Conservation (phyloP, 2,797 vertebrate species). For the Parauchenoglanis punctatus region DNA sequence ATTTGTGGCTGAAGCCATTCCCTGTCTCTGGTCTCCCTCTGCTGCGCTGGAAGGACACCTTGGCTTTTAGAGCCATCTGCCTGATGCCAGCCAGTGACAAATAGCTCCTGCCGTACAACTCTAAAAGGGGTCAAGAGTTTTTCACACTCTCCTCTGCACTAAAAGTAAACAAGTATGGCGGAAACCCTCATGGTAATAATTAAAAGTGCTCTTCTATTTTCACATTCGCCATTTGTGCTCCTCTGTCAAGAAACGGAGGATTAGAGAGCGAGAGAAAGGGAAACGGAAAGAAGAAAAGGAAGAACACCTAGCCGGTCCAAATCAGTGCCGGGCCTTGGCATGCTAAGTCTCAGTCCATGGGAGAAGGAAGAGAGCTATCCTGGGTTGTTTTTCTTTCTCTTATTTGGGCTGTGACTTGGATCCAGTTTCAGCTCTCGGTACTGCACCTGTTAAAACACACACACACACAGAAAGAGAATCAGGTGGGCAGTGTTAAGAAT, state of each 20-base stretch:
- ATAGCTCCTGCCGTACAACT: constrained; percentile 54
- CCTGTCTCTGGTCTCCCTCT: constrained; percentile 33
- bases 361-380: constrained; percentile 77
- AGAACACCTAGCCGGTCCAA: constrained; percentile 62
- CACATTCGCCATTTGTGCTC: constrained; percentile 27
- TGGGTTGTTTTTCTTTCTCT: constrained; percentile 97
- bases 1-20: constrained; percentile 41
- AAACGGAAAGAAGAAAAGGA: constrained; percentile 37
- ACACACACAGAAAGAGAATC: constrained; percentile 63
- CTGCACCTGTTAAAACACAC: constrained; percentile 98
- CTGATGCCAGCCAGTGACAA: constrained; percentile 54
- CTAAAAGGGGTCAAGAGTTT: constrained; percentile 62
- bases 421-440: constrained; percentile 96
- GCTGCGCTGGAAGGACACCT: constrained; percentile 54
- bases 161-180: constrained; percentile 53
- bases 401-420: constrained; percentile 91
- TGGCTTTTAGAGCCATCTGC: constrained; percentile 56
- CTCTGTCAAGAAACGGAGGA: constrained; percentile 28
- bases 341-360: constrained; percentile 59
- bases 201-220: constrained; percentile 50
- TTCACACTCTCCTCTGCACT: constrained; percentile 39
- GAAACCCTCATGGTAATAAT: constrained; percentile 52
- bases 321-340: constrained; percentile 65
- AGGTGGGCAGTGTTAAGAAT: constrained; percentile 43
- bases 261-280: background rate